These are phyloP conservation scores for Benthosema pterotum DNA, from an alignment of 2,797 vertebrate species.

Conservation along the genomic window DNA sequence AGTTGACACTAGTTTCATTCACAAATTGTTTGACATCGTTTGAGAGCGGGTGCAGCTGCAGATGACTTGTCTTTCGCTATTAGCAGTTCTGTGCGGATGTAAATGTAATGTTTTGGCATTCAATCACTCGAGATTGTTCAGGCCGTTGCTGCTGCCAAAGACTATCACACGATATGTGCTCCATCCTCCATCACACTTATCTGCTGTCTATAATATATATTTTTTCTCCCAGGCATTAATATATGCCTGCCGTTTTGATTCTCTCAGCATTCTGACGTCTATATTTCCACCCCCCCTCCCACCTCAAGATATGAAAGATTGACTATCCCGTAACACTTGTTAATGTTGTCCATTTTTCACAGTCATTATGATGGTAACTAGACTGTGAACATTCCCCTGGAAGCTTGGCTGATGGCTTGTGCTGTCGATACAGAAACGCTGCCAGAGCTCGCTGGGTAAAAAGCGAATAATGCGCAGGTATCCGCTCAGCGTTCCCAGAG, in stretches of 20 bases:
- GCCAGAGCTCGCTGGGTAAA: not conserved
- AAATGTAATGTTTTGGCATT: conserved; percentile 55
- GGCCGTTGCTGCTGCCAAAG: conserved; percentile 24
- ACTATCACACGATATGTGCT: conserved; percentile 59
- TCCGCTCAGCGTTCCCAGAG: conserved; percentile 37
- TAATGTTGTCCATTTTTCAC: conserved; percentile 74
- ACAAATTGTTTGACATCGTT: conserved; percentile 15
- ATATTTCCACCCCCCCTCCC: conserved; percentile 33
- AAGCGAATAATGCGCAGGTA: conserved; percentile 11
- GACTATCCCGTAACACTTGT: conserved; percentile 53
- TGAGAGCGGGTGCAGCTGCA: conserved; percentile 31
- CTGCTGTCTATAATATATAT: conserved; percentile 55
- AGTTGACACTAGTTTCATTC: no score
- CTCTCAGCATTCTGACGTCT: conserved; percentile 52
- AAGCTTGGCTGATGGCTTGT: conserved; percentile 24
- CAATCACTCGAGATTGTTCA: conserved; percentile 54
- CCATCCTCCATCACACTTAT: conserved; percentile 49
- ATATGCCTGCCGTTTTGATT: conserved; percentile 67
- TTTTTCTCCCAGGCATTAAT: conserved; percentile 57
- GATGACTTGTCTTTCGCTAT: conserved; percentile 53
- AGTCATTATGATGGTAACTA: conserved; percentile 61
- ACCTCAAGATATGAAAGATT: conserved; percentile 57
- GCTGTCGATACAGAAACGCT: conserved; percentile 23
- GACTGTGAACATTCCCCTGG: conserved; percentile 58
- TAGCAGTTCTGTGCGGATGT: conserved; percentile 51